phyloP scores from a whole-genome alignment of 2,113 vertebrate species.

The Tragulus kanchil region DNA sequence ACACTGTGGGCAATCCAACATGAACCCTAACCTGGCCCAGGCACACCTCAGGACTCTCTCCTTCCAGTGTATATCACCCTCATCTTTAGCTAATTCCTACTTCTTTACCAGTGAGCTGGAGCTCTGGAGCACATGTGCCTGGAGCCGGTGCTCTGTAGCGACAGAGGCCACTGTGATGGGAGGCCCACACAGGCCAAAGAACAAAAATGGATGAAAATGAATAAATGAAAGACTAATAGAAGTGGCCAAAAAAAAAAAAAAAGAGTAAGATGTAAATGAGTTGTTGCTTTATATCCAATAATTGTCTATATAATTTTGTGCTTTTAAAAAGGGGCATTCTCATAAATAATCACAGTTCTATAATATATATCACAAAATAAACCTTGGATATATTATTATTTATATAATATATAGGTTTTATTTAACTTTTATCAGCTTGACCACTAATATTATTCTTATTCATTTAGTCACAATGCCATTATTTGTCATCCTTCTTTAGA shows the following conservation, averaged over 20 bases:
- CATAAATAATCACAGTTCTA: background rate
- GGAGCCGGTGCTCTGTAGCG: too few species aligned
- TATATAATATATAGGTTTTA: background rate
- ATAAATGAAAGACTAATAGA: too few species aligned
- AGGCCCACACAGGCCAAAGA: too few species aligned
- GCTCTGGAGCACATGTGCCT: too few species aligned
- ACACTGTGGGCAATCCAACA: background rate
- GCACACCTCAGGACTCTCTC: background rate
- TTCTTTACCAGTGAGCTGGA: background rate
- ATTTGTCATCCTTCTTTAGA: background rate
- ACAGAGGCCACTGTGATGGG: too few species aligned
- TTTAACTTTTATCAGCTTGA: background rate
- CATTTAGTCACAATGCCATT: background rate
- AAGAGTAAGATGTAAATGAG: background rate
- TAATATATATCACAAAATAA: background rate
- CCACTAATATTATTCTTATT: rapidly evolving
- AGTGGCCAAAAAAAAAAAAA: too few species aligned
- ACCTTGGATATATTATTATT: background rate
- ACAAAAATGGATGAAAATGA: too few species aligned
- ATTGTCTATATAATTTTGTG: background rate
- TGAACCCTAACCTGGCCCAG: background rate
- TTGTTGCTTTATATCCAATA: background rate
- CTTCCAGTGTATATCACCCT: rapidly evolving
- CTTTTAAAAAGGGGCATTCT: background rate
- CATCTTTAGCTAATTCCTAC: background rate